phyloP scores from a whole-genome alignment of 1,140 invertebrate genomes.

The Pseudomyrmex pallidus region DNA sequence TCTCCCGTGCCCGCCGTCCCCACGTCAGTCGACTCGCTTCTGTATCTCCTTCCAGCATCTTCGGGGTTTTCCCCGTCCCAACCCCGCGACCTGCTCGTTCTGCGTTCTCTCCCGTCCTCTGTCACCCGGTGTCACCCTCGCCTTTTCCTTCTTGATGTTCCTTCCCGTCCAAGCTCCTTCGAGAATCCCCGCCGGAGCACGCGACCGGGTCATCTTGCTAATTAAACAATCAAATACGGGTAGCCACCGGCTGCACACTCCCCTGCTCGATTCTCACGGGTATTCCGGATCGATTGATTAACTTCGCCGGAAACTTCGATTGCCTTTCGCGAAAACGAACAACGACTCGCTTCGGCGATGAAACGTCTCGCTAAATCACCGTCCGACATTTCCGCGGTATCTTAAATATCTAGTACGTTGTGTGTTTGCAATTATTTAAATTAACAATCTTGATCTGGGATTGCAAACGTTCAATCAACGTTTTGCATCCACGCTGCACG shows the following conservation, averaged over 20 bases:
- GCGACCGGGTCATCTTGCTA: constrained; percentile 84
- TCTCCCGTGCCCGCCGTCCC: constrained; percentile 67
- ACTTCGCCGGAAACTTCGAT: constrained; percentile 82
- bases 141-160: constrained; percentile 44
- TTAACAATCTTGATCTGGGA: neutral
- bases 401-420: neutral
- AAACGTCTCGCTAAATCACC: neutral
- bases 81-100: constrained; percentile 57
- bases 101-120: constrained; percentile 38
- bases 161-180: constrained; percentile 66
- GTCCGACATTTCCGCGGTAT: constrained; percentile 18
- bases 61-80: constrained; percentile 58
- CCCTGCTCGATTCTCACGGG: constrained; percentile 76
- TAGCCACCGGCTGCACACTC: constrained; percentile 75
- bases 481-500: neutral
- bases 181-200: constrained; percentile 76
- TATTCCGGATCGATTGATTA: constrained; percentile 82
- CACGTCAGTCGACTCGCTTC: constrained; percentile 50
- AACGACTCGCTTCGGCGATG: neutral
- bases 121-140: constrained; percentile 18
- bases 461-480: neutral
- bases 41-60: constrained; percentile 65
- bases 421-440: neutral
- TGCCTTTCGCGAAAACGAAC: constrained; percentile 65
- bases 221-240: constrained; percentile 86